These are phyloP conservation scores for Motacilla tschutschensis DNA, from an alignment of 2,113 vertebrate genomes.

Conservation along the genomic window DNA sequence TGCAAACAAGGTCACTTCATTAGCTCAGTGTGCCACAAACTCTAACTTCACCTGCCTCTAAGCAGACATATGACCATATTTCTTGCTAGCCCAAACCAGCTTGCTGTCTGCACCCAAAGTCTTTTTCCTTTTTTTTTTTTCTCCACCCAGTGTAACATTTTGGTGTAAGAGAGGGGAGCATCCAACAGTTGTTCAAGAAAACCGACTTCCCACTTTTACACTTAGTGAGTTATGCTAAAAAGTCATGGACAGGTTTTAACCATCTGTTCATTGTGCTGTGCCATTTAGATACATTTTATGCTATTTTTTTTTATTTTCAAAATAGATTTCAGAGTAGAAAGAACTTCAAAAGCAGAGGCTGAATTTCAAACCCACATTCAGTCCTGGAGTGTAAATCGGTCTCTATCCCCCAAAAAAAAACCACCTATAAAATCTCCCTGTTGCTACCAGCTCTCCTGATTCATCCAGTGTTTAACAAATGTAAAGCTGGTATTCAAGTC, in stretches of 20 bases:
- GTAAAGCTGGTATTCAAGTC: slow-evolving; percentile 24
- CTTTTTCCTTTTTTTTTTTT: background rate
- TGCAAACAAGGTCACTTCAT: background rate
- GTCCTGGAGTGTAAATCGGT: background rate
- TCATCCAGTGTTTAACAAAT: background rate
- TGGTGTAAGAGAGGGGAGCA: background rate
- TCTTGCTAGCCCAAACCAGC: background rate
- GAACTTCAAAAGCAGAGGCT: background rate
- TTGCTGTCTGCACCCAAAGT: background rate
- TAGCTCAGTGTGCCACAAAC: background rate
- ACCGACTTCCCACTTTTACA: background rate
- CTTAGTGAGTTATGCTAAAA: background rate
- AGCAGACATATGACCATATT: background rate
- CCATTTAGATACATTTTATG: background rate
- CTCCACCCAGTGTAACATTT: background rate
- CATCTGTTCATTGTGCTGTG: background rate
- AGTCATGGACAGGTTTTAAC: background rate
- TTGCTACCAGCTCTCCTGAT: background rate
- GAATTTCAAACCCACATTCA: slow-evolving; percentile 7
- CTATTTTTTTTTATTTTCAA: background rate
- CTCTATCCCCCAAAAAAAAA: background rate
- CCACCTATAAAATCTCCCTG: background rate
- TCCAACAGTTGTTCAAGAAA: background rate
- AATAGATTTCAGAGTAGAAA: background rate
- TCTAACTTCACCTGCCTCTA: background rate